A percentile compares a stretch with the other conserved stretches of the same genome.
phyloP scores from a whole-genome alignment of 92 coral and sea anemone species.

The Anthopleura xanthogrammica region DNA sequence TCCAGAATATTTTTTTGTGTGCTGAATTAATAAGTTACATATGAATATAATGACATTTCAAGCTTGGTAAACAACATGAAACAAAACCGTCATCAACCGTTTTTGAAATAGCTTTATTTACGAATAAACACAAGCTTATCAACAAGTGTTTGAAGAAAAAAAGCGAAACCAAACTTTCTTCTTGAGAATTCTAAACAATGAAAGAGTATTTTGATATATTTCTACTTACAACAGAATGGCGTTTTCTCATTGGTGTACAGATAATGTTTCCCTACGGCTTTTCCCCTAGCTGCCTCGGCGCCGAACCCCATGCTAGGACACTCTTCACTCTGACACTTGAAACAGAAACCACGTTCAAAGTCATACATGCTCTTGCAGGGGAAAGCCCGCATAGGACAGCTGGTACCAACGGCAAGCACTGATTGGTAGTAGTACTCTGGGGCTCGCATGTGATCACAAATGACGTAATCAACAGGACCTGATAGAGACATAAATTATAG shows the following conservation, averaged over 20 bases:
- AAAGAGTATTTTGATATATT: background rate
- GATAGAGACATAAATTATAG: background rate
- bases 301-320: slow-evolving; percentile 71
- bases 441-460: slow-evolving; percentile 78
- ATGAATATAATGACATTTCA: too few species aligned
- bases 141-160: too few species aligned
- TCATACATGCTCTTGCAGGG: slow-evolving; percentile 58
- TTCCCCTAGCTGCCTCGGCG: slow-evolving; percentile 40
- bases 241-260: slow-evolving; percentile 38
- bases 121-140: too few species aligned
- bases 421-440: slow-evolving; percentile 65
- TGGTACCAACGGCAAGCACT: slow-evolving; percentile 32
- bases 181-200: too few species aligned
- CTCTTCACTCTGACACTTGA: slow-evolving; percentile 23
- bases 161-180: too few species aligned
- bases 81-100: too few species aligned
- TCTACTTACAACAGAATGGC: slow-evolving; percentile 69
- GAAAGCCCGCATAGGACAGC: slow-evolving; percentile 69
- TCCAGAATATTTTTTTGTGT: too few species aligned
- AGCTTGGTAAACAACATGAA: too few species aligned
- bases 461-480: slow-evolving; percentile 40
- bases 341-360: slow-evolving; percentile 77
- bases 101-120: too few species aligned
- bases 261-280: slow-evolving; percentile 51
- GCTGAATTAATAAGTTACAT: too few species aligned